A percentile compares a stretch with the other conserved stretches of the same genome.
These are phyloP conservation scores for Turritopsis dohrnii DNA, from an alignment of 30 jellyfish, hydroid and myxozoan genomes.

Conservation along the genomic window DNA sequence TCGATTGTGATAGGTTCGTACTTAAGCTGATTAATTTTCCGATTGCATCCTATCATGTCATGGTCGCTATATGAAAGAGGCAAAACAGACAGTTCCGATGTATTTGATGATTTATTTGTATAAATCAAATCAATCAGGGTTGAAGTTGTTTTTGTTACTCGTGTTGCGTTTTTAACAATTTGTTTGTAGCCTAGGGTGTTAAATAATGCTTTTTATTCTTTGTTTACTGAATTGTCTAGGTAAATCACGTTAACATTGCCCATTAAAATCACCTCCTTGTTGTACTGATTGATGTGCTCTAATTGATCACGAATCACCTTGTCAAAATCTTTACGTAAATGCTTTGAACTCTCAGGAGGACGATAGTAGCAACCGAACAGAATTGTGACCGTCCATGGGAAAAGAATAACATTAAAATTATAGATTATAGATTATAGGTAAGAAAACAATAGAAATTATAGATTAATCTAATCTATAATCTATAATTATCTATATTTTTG, in stretches of 20 bases:
- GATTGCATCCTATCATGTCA: background rate
- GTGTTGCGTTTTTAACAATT: constrained; percentile 41
- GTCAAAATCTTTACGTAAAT: constrained; percentile 37
- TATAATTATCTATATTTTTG: too few relatives aligned
- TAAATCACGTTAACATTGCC: constrained; percentile 34
- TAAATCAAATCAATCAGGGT: background rate
- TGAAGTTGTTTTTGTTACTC: constrained; percentile 26
- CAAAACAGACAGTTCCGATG: background rate
- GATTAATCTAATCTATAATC: too few relatives aligned
- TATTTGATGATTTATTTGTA: background rate
- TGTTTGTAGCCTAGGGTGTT: constrained; percentile 37
- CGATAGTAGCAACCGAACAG: constrained; percentile 30
- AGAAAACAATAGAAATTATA: too few relatives aligned
- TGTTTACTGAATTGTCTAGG: constrained; percentile 23
- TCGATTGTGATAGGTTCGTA: background rate
- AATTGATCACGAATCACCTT: constrained; percentile 18
- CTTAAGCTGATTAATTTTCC: background rate
- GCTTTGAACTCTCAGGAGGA: constrained; percentile 49
- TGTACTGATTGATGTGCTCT: constrained; percentile 26
- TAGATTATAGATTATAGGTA: too few relatives aligned
- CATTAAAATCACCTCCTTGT: constrained; percentile 44
- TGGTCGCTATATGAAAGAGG: background rate
- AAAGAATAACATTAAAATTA: too few relatives aligned
- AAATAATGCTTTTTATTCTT: constrained; percentile 25
- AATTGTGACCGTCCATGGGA: too few relatives aligned